A percentile compares a stretch with the other conserved stretches of the same genome.
phyloP scores from a whole-genome alignment of 2,113 vertebrate genomes.

The Toxostoma redivivum region DNA sequence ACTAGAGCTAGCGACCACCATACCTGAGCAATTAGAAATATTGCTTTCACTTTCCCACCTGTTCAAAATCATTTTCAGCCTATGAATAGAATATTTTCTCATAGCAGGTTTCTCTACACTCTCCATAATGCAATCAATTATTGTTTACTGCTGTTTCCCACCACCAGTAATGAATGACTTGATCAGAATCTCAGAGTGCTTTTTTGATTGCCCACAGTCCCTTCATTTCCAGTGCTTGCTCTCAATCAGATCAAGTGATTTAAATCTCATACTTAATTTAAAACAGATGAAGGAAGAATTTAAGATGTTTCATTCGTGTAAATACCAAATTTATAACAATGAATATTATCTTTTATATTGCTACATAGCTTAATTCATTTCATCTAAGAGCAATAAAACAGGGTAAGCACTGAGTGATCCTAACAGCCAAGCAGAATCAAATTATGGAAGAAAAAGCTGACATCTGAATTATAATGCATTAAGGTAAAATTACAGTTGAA shows the following conservation, averaged over 20 bases:
- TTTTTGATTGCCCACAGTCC: background rate
- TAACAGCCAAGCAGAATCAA: conserved; percentile 45
- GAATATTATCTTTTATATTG: conserved; percentile 32
- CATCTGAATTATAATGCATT: conserved; percentile 46
- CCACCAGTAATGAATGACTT: conserved; percentile 9
- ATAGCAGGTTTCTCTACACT: background rate
- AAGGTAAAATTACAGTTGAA: conserved; percentile 38
- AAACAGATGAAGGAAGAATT: conserved; percentile 38
- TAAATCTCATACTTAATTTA: conserved; percentile 55
- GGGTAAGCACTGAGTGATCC: background rate
- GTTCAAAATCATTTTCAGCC: background rate
- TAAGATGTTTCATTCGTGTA: conserved; percentile 10
- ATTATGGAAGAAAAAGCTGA: conserved; percentile 38
- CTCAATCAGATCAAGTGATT: conserved; percentile 41
- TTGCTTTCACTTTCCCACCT: background rate
- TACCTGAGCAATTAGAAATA: background rate
- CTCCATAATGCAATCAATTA: background rate
- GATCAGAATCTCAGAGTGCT: background rate
- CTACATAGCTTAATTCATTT: conserved; percentile 44
- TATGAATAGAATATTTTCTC: background rate
- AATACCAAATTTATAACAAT: conserved; percentile 41
- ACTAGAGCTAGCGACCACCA: background rate
- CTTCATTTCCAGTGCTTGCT: background rate
- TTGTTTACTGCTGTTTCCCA: background rate
- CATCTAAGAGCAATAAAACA: conserved; percentile 53